These are phyloP conservation scores for Artibeus lituratus DNA, from an alignment of 2,797 vertebrate genomes.

Conservation along the genomic window DNA sequence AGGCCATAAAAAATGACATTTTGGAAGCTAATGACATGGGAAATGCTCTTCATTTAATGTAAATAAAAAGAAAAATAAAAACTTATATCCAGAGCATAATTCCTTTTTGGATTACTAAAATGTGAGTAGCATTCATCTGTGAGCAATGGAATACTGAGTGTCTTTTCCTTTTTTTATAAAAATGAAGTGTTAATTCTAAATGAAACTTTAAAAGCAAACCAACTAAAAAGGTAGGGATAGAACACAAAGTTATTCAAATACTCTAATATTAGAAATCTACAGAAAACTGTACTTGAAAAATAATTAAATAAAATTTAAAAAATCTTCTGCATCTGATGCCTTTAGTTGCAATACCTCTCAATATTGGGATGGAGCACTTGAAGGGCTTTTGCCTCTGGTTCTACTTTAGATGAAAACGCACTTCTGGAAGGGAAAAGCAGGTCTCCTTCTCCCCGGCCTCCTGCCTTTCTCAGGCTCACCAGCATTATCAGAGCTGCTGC, in stretches of 20 bases:
- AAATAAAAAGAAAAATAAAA: background rate
- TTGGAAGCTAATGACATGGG: background rate
- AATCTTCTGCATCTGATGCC: background rate
- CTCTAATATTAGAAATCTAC: background rate
- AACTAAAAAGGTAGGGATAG: background rate
- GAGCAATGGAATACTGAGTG: background rate
- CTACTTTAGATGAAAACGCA: background rate
- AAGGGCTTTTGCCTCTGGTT: background rate
- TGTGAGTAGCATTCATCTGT: background rate
- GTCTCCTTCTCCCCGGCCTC: background rate
- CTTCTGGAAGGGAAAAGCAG: background rate
- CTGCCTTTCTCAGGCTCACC: background rate
- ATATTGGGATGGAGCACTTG: background rate
- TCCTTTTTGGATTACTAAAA: background rate
- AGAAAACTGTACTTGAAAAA: no score
- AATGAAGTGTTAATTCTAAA: background rate
- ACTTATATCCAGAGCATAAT: background rate
- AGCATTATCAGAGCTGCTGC: background rate
- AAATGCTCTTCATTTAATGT: background rate
- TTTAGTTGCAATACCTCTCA: background rate
- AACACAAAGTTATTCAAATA: background rate
- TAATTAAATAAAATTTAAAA: no score
- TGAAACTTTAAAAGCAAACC: background rate
- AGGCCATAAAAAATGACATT: background rate
- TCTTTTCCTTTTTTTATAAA: background rate